These are phyloP conservation scores for Prunella himalayana DNA, from an alignment of 2,113 vertebrate genomes.

Conservation along the genomic window DNA sequence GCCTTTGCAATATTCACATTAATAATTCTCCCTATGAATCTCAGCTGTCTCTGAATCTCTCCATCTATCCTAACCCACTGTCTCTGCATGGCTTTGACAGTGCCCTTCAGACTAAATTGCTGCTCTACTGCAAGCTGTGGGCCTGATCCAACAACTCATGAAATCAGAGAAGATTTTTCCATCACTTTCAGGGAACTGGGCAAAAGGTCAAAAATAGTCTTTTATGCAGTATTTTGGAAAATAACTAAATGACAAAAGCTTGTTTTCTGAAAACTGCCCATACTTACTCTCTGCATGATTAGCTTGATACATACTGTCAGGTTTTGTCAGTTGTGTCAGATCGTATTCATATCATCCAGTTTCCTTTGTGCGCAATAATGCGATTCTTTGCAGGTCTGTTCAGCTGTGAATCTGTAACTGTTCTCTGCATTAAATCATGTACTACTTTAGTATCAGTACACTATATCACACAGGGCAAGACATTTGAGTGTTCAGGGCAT, in stretches of 20 bases:
- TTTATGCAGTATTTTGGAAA: constrained; percentile 16
- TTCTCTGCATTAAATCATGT: background rate
- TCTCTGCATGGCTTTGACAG: background rate
- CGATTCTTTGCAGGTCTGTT: background rate
- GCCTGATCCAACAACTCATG: background rate
- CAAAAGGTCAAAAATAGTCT: background rate
- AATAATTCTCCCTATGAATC: background rate
- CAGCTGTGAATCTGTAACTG: constrained; percentile 12
- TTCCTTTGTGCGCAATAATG: background rate
- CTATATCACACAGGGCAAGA: background rate
- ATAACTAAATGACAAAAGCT: background rate
- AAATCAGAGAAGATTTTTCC: background rate
- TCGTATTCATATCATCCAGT: background rate
- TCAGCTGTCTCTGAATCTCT: background rate
- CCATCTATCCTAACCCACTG: background rate
- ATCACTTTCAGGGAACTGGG: background rate
- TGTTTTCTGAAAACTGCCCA: background rate
- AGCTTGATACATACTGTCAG: constrained; percentile 40
- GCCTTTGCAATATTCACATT: background rate
- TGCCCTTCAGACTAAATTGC: background rate
- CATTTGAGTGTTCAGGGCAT: background rate
- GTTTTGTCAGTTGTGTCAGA: constrained; percentile 44
- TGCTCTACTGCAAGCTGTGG: background rate
- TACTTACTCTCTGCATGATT: constrained; percentile 2
- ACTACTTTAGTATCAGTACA: background rate